Evolutionary conservation across 2,113 vertebrate genomes (phyloP).

Genomic region (Hippopotamus amphibius): DNA sequence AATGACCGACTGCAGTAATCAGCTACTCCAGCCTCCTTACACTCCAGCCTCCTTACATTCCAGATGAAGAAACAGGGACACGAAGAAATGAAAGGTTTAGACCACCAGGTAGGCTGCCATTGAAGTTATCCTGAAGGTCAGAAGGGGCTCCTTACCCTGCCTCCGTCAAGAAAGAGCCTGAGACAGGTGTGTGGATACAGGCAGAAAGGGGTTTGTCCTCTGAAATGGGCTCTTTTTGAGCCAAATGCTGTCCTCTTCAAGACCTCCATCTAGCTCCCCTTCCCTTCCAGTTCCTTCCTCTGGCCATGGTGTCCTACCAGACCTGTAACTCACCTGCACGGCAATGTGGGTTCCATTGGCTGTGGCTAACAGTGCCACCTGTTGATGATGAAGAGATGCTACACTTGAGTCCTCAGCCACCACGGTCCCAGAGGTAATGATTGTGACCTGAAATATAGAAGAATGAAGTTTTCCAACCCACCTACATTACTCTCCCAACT

Average conservation of each 20-base stretch:
- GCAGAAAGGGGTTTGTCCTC: background rate
- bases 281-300: background rate
- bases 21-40: background rate
- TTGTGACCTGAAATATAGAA: conserved; percentile 83
- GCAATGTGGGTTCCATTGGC: conserved; percentile 86
- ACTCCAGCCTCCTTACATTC: background rate
- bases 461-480: background rate
- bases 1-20: background rate
- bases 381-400: conserved; percentile 83
- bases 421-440: conserved; percentile 85
- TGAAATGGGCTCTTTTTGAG: background rate
- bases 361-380: conserved; percentile 89
- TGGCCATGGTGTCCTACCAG: background rate
- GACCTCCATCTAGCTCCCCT: background rate
- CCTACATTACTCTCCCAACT: background rate
- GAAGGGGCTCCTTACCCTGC: background rate
- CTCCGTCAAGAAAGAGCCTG: background rate
- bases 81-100: background rate
- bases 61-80: background rate
- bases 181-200: background rate
- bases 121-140: background rate
- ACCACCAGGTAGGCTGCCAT: background rate
- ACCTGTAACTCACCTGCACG: conserved; percentile 85
- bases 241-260: background rate
- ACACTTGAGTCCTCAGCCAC: conserved; percentile 79